Base-by-base conservation (phyloP, 2,888 invertebrate genomes). In the Allophyes oxyacanthae region DNA sequence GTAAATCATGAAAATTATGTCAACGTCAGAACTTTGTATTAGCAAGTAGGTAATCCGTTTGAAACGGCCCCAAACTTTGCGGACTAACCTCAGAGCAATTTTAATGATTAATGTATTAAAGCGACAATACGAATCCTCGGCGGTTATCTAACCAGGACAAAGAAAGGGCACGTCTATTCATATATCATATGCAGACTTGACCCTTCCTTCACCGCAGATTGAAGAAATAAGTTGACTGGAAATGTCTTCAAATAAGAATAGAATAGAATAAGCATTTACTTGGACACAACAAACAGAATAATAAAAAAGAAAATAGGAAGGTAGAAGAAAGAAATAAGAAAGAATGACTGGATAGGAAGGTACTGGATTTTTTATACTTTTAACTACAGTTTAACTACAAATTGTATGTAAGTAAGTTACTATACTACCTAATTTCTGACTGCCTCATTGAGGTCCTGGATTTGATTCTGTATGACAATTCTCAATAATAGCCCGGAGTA, bases 151-250 rank as follows among this genome's bases (percentile, higher is more conserved):
- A 74, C 77, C 73, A 63, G 79, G 72, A 87, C 89, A 88, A 88
- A 87, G 87, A 86, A 86, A 87, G 87, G 91, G 87, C 82, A 73
- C 69, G 55, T 83, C 88, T 85, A 89, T 90, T 90, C 91, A 91
- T 88, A 90, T 82, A 87, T 91, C 92, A 91, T 78, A 83, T 81
- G 83, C 92, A 92, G 91, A 82, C 85, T 89, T 91, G 91, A 91
- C 91, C 92, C 91, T 90, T 91, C 82, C 83, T 77, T 77, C 69
- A 70, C 77, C 77, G 56, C 76, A 72, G 61, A 62, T 58, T 63
- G 42, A 56, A 51, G 62, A 65, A 67, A 55, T 64, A 60, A 0
- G 4, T 6, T 8, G 7, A 6, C 68, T 63, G 33, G 57, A 74
- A 48, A 45, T 11, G 59, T 30, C 46, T 1, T n/a, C 20, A 3